Conservation (phyloP, 2,888 invertebrate species). For the Lycocerus yunnanus region DNA sequence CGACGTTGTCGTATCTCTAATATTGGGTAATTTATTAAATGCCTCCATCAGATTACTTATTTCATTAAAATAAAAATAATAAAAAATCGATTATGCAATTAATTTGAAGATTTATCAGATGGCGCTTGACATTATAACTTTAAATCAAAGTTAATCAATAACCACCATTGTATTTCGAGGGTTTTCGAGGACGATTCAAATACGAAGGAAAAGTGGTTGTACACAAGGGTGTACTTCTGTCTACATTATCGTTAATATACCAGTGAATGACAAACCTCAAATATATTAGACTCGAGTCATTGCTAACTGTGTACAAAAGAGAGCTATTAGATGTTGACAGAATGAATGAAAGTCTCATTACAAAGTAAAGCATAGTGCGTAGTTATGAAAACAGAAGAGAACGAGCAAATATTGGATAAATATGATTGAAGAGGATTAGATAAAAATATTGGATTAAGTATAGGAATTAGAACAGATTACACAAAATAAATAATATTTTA, state of each 20-base stretch:
- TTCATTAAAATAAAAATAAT: background rate
- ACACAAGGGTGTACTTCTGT: background rate
- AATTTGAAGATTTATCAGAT: background rate
- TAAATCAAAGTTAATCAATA: background rate
- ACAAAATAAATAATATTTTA: background rate
- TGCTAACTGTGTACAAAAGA: background rate
- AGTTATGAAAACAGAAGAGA: background rate
- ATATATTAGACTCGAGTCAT: background rate
- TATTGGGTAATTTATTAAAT: background rate
- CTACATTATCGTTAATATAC: background rate
- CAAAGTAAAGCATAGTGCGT: background rate
- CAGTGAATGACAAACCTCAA: background rate
- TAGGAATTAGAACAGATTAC: background rate
- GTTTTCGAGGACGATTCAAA: background rate
- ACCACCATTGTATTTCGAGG: background rate
- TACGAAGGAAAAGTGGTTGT: background rate
- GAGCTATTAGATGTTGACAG: background rate
- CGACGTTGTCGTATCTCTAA: too few species aligned
- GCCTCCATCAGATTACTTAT: background rate
- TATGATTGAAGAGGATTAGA: background rate
- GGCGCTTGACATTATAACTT: background rate
- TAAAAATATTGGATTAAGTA: background rate
- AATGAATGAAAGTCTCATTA: background rate
- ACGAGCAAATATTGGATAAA: background rate
- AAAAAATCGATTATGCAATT: background rate